Conservation (phyloP, 2,888 invertebrate genomes). For the Morpho achilles region DNA sequence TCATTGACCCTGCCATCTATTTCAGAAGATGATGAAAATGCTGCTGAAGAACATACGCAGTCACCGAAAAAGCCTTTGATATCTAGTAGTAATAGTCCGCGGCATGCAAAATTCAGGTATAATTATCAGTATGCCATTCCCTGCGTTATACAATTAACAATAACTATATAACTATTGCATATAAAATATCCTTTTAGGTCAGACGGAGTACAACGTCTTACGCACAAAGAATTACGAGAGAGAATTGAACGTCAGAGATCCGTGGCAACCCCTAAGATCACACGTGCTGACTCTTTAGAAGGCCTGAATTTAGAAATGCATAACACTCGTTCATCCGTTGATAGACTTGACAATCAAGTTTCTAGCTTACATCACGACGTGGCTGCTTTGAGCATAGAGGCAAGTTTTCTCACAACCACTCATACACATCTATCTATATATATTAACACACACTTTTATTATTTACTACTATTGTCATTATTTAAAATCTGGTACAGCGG, state of each 20-base stretch:
- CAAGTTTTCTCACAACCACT: constrained; percentile 40
- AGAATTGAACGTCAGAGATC: constrained; percentile 84
- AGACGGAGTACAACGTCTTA: constrained; percentile 58
- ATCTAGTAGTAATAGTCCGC: constrained; percentile 81
- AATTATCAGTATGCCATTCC: too few relatives aligned
- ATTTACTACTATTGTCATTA: too few relatives aligned
- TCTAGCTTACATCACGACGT: constrained; percentile 91
- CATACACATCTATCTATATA: too few relatives aligned
- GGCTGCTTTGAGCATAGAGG: constrained; percentile 90
- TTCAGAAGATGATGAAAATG: constrained; percentile 96
- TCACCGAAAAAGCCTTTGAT: constrained; percentile 81
- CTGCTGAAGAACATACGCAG: constrained; percentile 84
- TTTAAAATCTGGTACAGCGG: too few relatives aligned
- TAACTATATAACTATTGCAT: too few relatives aligned
- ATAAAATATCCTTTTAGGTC: constrained; percentile 37
- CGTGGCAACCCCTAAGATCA: constrained; percentile 76
- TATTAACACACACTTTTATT: too few relatives aligned
- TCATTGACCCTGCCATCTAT: constrained; percentile 94
- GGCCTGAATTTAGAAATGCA: constrained; percentile 80
- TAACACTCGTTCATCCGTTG: constrained; percentile 79
- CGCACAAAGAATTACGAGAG: constrained; percentile 78
- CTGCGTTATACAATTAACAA: too few relatives aligned
- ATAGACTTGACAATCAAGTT: constrained; percentile 89
- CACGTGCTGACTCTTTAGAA: constrained; percentile 79
- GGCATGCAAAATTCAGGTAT: constrained; percentile 82